Conservation (phyloP, 2,113 vertebrate species). For the Rutilus rutilus region DNA sequence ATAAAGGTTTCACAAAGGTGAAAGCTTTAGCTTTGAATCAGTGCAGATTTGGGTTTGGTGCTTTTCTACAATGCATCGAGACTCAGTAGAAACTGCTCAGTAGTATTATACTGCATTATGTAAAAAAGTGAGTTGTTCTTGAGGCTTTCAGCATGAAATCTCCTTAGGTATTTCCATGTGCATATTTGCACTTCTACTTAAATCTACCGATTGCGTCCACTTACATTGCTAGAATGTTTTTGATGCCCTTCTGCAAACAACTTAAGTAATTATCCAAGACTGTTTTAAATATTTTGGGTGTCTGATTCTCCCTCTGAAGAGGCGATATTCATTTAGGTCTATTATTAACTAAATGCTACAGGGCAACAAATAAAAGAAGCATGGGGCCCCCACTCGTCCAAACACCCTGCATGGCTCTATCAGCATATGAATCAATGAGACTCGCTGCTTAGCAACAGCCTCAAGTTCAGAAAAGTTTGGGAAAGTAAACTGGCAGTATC, state of each 20-base stretch:
- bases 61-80: background rate
- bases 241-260: background rate
- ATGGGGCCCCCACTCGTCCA: slow-evolving; percentile 41
- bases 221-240: background rate
- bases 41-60: too few relatives aligned
- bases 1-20: background rate
- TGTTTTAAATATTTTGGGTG: slow-evolving; percentile 13
- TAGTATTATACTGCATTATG: background rate
- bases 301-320: slow-evolving; percentile 28
- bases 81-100: background rate
- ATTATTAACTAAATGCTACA: slow-evolving; percentile 28
- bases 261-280: background rate
- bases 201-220: background rate
- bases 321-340: slow-evolving; percentile 23
- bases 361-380: slow-evolving; percentile 44
- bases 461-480: slow-evolving; percentile 44
- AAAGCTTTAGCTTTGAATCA: background rate
- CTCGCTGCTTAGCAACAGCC: slow-evolving; percentile 58
- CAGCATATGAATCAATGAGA: slow-evolving; percentile 64
- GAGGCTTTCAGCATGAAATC: slow-evolving; percentile 34
- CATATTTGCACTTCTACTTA: background rate
- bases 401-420: slow-evolving; percentile 40
- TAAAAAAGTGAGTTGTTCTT: slow-evolving; percentile 7
- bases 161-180: slow-evolving; percentile 29
- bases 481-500: slow-evolving; percentile 39